Percentiles rank a stretch among this genome's conserved stretches.
phyloP scores from a whole-genome alignment of 2,797 vertebrate genomes.

The Enoplosus armatus region DNA sequence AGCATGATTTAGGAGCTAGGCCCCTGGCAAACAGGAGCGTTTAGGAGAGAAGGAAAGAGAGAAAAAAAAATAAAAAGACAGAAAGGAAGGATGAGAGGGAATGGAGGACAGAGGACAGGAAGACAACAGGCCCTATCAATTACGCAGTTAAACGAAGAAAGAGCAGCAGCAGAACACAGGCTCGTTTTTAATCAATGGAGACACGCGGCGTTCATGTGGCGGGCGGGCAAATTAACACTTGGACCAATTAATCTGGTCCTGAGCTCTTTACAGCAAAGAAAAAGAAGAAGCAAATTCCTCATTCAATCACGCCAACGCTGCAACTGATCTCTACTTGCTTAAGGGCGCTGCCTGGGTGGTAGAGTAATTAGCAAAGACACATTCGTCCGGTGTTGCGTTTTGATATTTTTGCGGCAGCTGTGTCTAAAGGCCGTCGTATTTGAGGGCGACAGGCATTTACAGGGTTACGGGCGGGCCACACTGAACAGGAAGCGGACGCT shows the following conservation, averaged over 20 bases:
- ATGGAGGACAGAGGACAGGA: constrained; percentile 54
- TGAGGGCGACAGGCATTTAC: not conserved
- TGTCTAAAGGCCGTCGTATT: not conserved
- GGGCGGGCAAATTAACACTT: constrained; percentile 71
- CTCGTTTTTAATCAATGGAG: constrained; percentile 80
- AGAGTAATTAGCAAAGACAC: constrained; percentile 37
- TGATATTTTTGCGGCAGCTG: constrained; percentile 25
- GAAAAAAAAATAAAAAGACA: constrained; percentile 9
- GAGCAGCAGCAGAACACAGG: constrained; percentile 60
- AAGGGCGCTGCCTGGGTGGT: constrained; percentile 7
- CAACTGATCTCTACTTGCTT: constrained; percentile 31
- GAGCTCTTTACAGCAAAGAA: constrained; percentile 33
- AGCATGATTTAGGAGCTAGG: constrained; percentile 79
- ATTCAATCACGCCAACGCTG: constrained; percentile 31
- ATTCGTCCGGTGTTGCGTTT: constrained; percentile 12
- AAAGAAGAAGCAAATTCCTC: constrained; percentile 40
- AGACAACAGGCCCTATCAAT: constrained; percentile 70
- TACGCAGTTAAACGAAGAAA: constrained; percentile 74
- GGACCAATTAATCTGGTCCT: constrained; percentile 74
- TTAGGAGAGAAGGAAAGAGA: constrained; percentile 62
- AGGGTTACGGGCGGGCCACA: no score
- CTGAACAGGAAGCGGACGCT: no score
- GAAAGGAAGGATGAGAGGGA: constrained; percentile 43
- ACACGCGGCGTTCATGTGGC: constrained; percentile 57
- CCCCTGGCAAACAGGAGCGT: constrained; percentile 63